Conservation (phyloP, 2,113 vertebrate genomes). For the Tautogolabrus adspersus region DNA sequence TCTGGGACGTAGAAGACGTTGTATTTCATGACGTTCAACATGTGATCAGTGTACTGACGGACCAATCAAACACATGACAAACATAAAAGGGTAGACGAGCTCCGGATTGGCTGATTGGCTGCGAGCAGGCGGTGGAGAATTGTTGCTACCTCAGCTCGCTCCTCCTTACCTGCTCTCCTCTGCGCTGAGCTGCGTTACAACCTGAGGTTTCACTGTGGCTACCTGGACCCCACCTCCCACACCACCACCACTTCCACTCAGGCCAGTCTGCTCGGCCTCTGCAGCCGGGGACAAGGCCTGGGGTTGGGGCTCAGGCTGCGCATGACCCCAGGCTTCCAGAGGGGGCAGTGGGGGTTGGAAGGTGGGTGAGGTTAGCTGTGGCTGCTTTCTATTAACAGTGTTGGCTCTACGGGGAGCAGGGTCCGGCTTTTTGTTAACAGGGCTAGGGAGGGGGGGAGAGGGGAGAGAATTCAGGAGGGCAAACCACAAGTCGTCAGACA, state of each 20-base stretch:
- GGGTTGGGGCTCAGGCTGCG: conserved; percentile 71
- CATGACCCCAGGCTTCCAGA: conserved; percentile 80
- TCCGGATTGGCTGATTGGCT: conserved; percentile 76
- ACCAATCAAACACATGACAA: conserved; percentile 57
- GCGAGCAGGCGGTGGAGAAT: conserved; percentile 77
- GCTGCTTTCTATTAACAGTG: conserved; percentile 95
- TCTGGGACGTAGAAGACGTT: conserved; percentile 17
- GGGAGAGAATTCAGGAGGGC: conserved; percentile 78
- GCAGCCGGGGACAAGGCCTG: conserved; percentile 71
- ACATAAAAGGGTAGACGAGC: conserved; percentile 40
- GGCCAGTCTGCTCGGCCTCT: conserved; percentile 82
- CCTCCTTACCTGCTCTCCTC: conserved; percentile 94
- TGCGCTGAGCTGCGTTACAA: conserved; percentile 79
- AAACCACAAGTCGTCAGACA: conserved; percentile 69
- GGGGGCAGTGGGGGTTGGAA: conserved; percentile 93
- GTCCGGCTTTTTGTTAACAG: conserved; percentile 93
- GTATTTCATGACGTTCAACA: background rate
- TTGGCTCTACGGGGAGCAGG: conserved; percentile 87
- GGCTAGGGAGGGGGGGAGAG: conserved; percentile 86
- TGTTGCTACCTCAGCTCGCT: conserved; percentile 65
- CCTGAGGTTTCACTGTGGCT: conserved; percentile 82
- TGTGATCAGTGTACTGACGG: conserved; percentile 27
- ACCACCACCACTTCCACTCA: conserved; percentile 73
- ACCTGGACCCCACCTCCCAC: conserved; percentile 73
- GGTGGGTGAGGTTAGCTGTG: conserved; percentile 86